These are phyloP conservation scores for Octopus bimaculoides DNA, from an alignment of 1,140 invertebrate genomes.

Conservation along the genomic window DNA sequence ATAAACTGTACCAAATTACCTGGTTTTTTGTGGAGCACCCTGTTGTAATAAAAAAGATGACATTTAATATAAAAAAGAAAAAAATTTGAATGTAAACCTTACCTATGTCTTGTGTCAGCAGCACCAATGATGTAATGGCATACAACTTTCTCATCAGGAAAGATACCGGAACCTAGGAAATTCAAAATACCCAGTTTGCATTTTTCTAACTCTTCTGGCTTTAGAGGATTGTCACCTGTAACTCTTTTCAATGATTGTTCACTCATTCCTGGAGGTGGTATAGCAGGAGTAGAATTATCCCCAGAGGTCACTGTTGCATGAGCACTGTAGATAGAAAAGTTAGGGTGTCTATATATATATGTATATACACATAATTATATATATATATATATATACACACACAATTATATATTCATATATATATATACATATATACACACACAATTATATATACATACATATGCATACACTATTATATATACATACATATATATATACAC, in stretches of 20 bases:
- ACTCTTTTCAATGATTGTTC: conserved; percentile 77
- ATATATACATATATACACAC: too few species aligned
- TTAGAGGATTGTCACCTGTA: conserved; percentile 71
- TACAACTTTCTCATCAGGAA: conserved; percentile 73
- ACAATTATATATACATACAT: too few species aligned
- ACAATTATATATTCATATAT: too few species aligned
- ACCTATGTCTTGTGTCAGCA: conserved; percentile 73
- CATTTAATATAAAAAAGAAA: too few species aligned
- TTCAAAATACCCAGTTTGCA: conserved; percentile 78
- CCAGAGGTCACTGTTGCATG: neutral
- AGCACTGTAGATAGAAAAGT: neutral
- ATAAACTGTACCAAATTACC: too few species aligned
- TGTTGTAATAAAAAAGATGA: too few species aligned
- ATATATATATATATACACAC: too few species aligned
- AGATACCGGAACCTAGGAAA: conserved; percentile 75
- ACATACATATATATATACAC: too few species aligned
- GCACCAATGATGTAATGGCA: conserved; percentile 79
- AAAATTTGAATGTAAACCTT: neutral
- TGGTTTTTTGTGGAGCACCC: too few species aligned
- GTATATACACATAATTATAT: too few species aligned
- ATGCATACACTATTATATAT: too few species aligned
- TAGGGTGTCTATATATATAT: too few species aligned
- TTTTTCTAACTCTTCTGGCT: conserved; percentile 80
- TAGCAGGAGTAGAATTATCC: conserved; percentile 12
- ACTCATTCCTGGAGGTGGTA: conserved; percentile 74